A percentile compares a stretch with the other conserved stretches of the same genome.
These are phyloP conservation scores for Eurystomus gularis DNA, from an alignment of 2,113 vertebrate species.

Conservation along the genomic window DNA sequence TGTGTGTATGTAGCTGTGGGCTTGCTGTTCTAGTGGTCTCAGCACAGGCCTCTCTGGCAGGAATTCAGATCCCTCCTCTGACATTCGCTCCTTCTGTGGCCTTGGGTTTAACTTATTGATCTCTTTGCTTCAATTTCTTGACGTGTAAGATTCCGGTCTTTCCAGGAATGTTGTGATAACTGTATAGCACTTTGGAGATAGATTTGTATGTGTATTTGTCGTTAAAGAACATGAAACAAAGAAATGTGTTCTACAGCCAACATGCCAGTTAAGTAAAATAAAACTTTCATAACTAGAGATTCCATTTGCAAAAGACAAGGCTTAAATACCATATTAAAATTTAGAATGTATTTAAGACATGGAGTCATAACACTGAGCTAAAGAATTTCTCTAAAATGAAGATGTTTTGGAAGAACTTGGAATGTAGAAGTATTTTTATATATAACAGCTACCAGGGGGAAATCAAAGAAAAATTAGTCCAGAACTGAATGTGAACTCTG, in stretches of 20 bases:
- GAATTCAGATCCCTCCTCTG: constrained; percentile 43
- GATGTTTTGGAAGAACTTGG: background rate
- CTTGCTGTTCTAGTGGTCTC: constrained; percentile 64
- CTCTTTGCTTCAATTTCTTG: background rate
- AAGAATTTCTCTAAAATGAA: background rate
- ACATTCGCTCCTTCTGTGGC: constrained; percentile 60
- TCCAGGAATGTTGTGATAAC: constrained; percentile 52
- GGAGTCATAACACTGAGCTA: background rate
- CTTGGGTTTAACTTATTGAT: constrained; percentile 54
- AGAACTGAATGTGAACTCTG: background rate
- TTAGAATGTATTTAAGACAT: background rate
- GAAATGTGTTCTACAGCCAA: background rate
- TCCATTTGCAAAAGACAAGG: background rate
- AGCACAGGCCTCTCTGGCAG: constrained; percentile 59
- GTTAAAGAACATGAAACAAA: background rate
- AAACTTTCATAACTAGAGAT: background rate
- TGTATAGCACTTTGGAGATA: constrained; percentile 36
- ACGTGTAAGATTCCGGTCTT: background rate
- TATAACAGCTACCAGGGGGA: background rate
- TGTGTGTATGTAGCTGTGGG: constrained; percentile 53
- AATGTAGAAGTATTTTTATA: background rate
- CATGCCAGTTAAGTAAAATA: background rate
- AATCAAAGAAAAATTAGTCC: background rate
- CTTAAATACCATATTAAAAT: background rate
- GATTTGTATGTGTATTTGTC: background rate